These are phyloP conservation scores for Anoncus sp. DNA, from an alignment of 2,888 invertebrate species.

Conservation along the genomic window DNA sequence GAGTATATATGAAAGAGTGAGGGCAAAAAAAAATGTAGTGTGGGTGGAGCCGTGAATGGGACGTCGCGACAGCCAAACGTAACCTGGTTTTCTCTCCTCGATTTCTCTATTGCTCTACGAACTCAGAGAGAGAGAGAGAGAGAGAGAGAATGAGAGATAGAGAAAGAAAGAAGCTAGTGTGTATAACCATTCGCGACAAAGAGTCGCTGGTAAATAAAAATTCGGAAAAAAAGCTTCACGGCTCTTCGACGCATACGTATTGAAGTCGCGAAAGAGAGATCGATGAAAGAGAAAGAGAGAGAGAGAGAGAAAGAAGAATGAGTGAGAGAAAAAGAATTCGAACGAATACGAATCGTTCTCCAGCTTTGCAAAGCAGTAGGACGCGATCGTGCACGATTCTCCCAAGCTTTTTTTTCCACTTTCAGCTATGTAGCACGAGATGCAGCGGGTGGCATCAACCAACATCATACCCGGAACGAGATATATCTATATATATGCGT, in stretches of 20 bases:
- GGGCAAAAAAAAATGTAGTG: conserved; percentile 10
- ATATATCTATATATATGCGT: background rate
- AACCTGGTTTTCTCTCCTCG: conserved; percentile 59
- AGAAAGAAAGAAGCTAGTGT: background rate
- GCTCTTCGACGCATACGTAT: conserved; percentile 37
- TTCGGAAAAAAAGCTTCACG: conserved; percentile 36
- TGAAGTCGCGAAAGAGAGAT: conserved; percentile 9
- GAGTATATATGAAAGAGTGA: conserved; percentile 36
- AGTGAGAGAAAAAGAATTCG: conserved; percentile 13
- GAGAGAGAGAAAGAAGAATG: conserved; percentile 11
- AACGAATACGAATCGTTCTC: conserved; percentile 22
- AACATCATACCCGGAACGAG: conserved; percentile 42
- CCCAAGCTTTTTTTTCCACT: conserved; percentile 34
- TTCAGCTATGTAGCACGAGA: conserved; percentile 21
- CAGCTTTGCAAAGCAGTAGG: conserved; percentile 11
- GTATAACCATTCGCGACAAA: conserved; percentile 37
- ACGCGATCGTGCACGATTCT: conserved; percentile 25
- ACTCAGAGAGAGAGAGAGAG: background rate
- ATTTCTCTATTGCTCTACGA: conserved; percentile 36
- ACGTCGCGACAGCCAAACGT: conserved; percentile 56
- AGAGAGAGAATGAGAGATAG: background rate
- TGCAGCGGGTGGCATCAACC: conserved; percentile 9
- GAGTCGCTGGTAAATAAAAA: conserved; percentile 47
- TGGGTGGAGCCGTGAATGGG: conserved; percentile 53
- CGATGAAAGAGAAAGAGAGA: background rate